Evolutionary conservation across 23 tunicate species (phyloP), one percentile per base, ranked within the genome.

Genomic region (Phallusia fumigata): DNA sequence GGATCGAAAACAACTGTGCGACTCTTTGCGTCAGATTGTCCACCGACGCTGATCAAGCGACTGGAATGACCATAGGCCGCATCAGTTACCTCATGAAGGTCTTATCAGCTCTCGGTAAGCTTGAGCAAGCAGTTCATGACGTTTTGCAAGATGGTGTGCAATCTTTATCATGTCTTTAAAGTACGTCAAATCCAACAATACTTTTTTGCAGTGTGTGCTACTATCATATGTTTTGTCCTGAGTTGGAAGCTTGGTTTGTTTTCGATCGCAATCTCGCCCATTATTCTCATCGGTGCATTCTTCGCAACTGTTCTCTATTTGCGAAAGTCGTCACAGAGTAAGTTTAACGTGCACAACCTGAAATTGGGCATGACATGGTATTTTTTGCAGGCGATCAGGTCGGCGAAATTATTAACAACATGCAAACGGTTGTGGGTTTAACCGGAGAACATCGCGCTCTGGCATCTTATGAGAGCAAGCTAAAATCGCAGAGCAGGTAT

Each of bases 181-280:
- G 47, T 3, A 5, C 5, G 47, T 40, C 47, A 40, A 10, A 3
- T 40, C 10, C 5, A 40, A 40, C 47, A 40, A 5, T 58, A 24
- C 8, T 58, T 8, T n/a, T 58, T 58, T 13, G 16, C 69, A 58
- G 69, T 58, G 26, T 58, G 69, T 58, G 69, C 69, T 58, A 24
- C 28, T 16, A 16, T 58, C 28, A 58, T 58, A 58, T 58, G 69
- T 24, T 58, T 58, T 58, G 69, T 58, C 28, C 69, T 58, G 69
- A 58, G 69, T 58, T 58, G 69, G 69, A 58, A 58, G 69, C 69
- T 58, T 58, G 69, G 69, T 22, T 58, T 58, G 28, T 58, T 58
- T 24, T 22, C 69, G 26, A 58, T 58, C 13, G 69, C 69, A 8
- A 6, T 58, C 1, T 21, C 69, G 3, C 69, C 69, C 28, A 24